Percentiles rank a stretch among this genome's conserved stretches.
phyloP scores from a whole-genome alignment of 2,113 vertebrate genomes.

The Varanus komodoensis region DNA sequence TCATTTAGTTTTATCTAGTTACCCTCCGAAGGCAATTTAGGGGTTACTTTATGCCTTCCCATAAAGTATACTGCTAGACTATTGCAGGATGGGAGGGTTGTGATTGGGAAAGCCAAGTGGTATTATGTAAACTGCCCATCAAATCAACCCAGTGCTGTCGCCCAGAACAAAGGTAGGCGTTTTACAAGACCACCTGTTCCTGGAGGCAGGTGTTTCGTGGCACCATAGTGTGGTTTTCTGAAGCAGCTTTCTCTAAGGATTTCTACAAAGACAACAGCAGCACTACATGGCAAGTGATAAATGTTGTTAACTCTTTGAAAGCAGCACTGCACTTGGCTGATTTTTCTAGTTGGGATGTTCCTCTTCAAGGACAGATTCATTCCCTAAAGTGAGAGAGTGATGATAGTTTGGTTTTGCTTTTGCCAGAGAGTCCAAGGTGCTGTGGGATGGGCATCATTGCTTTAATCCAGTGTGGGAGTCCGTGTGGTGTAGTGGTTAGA shows the following conservation, averaged over 20 bases:
- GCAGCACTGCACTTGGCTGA: not conserved
- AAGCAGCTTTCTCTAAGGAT: fast-evolving
- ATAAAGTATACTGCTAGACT: fast-evolving
- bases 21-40: not conserved
- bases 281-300: not conserved
- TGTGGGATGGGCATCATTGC: not conserved
- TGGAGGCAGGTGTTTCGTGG: fast-evolving
- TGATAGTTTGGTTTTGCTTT: not conserved
- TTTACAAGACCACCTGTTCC: not conserved
- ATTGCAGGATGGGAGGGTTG: not conserved
- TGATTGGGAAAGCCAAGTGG: not conserved
- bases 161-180: not conserved
- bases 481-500: too few relatives aligned
- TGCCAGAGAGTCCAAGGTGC: not conserved
- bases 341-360: not conserved
- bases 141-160: not conserved
- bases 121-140: not conserved
- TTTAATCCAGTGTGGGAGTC: too few relatives aligned
- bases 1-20: not conserved
- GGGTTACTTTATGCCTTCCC: not conserved
- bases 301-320: not conserved
- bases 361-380: not conserved
- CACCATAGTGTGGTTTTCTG: fast-evolving
- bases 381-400: not conserved
- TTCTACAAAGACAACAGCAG: not conserved